A percentile compares a stretch with the other conserved stretches of the same genome.
Evolutionary conservation across 1,140 invertebrate genomes (phyloP).

Genomic region (Bicyclus anynana): DNA sequence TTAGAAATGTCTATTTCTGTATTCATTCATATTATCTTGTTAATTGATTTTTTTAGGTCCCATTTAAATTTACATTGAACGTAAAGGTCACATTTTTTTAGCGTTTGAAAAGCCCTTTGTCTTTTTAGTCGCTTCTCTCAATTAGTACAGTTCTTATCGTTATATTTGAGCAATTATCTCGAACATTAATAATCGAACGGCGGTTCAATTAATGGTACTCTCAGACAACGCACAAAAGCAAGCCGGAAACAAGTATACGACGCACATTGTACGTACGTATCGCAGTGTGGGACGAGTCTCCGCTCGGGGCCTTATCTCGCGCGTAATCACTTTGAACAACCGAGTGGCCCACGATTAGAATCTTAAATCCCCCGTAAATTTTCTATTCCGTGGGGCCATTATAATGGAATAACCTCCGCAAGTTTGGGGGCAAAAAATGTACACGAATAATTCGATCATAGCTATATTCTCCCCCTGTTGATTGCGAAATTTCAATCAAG

Average conservation of each 20-base stretch:
- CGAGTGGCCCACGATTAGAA: conserved; percentile 67
- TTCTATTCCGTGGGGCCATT: conserved; percentile 63
- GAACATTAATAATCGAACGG: conserved; percentile 9
- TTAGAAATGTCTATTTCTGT: no score
- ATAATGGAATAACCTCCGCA: conserved; percentile 64
- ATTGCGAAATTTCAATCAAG: conserved; percentile 76
- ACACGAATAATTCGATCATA: conserved; percentile 74
- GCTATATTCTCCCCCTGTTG: conserved; percentile 51
- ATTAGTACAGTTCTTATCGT: conserved; percentile 5
- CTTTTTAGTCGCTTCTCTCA: background rate
- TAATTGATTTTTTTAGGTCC: background rate
- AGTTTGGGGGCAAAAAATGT: conserved; percentile 67
- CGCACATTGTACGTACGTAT: conserved; percentile 34
- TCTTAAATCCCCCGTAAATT: conserved; percentile 73
- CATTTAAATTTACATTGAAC: no score
- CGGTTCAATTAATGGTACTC: conserved; percentile 15
- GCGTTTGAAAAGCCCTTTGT: background rate
- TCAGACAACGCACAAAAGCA: conserved; percentile 15
- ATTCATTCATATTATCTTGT: background rate
- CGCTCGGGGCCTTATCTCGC: conserved; percentile 56
- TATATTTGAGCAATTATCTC: conserved; percentile 8
- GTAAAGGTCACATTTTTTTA: background rate
- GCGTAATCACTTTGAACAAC: conserved; percentile 73
- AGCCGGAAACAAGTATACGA: conserved; percentile 24
- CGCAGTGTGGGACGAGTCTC: conserved; percentile 55